These are phyloP conservation scores for Coendou prehensilis DNA, from an alignment of 2,797 vertebrate species.

Conservation along the genomic window DNA sequence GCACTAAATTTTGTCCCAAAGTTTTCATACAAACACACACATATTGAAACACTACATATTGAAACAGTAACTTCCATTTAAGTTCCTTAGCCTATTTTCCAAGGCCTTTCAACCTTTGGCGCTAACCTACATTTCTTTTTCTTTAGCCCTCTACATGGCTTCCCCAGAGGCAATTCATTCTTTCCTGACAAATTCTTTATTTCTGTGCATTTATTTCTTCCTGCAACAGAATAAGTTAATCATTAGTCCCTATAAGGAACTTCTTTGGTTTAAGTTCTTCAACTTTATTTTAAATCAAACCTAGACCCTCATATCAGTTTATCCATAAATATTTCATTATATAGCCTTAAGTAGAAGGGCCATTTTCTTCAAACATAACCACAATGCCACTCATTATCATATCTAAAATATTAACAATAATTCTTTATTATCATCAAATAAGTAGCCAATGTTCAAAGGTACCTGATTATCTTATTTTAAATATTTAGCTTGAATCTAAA, in stretches of 20 bases:
- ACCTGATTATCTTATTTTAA: background rate
- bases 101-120: background rate
- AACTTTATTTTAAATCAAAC: background rate
- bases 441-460: background rate
- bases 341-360: background rate
- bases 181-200: background rate
- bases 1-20: slow-evolving; percentile 63
- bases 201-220: background rate
- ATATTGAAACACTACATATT: background rate
- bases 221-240: background rate
- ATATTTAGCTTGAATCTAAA: background rate
- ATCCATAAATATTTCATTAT: background rate
- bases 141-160: background rate
- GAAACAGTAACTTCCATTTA: slow-evolving; percentile 12
- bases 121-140: background rate
- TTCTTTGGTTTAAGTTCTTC: background rate
- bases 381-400: background rate
- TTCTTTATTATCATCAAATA: background rate
- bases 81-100: background rate
- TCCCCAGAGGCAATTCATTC: background rate
- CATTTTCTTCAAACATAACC: background rate
- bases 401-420: slow-evolving; percentile 29
- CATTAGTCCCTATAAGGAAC: background rate
- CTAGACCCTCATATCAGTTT: background rate
- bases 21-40: slow-evolving; percentile 70